These are phyloP conservation scores for Pteronotus mesoamericanus DNA, from an alignment of 2,797 vertebrate species.

Conservation along the genomic window DNA sequence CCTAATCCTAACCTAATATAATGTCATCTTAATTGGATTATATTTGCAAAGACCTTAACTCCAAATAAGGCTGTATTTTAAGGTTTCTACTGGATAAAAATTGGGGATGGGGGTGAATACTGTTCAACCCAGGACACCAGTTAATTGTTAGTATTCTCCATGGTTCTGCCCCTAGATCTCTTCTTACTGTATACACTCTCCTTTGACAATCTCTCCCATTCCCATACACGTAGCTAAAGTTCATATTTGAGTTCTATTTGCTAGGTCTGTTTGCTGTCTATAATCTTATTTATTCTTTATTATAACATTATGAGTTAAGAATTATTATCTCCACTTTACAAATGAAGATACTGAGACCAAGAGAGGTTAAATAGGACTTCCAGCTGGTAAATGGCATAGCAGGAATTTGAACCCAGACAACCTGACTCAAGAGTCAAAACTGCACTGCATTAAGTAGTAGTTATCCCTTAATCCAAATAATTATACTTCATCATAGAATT, in stretches of 20 bases:
- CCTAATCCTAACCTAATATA: not conserved
- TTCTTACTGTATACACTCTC: not conserved
- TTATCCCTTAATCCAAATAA: not conserved
- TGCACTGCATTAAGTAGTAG: not conserved
- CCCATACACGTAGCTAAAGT: not conserved
- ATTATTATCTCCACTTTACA: not conserved
- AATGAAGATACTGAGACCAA: not conserved
- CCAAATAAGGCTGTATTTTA: not conserved
- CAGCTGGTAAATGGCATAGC: not conserved
- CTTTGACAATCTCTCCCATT: not conserved
- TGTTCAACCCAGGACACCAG: not conserved
- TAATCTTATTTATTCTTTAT: not conserved
- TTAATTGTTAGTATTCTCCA: not conserved
- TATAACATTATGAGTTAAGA: not conserved
- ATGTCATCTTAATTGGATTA: not conserved
- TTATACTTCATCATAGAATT: not conserved
- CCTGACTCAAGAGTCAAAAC: not conserved
- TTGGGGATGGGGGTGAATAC: not conserved
- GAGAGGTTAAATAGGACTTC: not conserved
- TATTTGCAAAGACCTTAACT: not conserved
- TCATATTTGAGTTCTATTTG: conserved; percentile 13
- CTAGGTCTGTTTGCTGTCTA: not conserved
- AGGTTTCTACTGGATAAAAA: not conserved
- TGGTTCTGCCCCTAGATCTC: not conserved
- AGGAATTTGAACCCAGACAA: not conserved